Base-by-base conservation (phyloP, 2,797 vertebrate genomes). In the Dallia pectoralis region DNA sequence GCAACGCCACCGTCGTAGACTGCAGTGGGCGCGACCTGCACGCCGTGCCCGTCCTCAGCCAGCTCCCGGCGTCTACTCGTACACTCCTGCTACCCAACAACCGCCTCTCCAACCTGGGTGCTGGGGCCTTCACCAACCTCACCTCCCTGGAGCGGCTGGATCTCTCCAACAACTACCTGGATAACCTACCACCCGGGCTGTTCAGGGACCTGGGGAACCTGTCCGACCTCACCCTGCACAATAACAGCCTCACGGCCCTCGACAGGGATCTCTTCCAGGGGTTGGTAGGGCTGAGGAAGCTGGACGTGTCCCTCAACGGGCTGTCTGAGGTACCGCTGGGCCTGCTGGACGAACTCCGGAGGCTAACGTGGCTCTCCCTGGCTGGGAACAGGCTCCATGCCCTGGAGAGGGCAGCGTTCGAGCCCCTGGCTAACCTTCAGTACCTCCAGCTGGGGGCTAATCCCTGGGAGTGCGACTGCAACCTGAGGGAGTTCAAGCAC, bases 381-480 rank as follows among this genome's bases (percentile, higher is more conserved):
- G 93, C 96, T 4, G 95, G 96, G 51, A 99, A 99, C 73, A 92
- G 97, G 82, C 93, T 99, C 82, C 95, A 96, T 71, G 97, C 91
- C 74, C 92, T 99, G 86, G 96, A 99, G 85, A 94, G 98, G 87
- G 94, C 95, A 77, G 96, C 96, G 2, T 99, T 99, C 7, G 97
- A 99, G 85, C 97, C 98, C 0, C 91, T 99, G 0, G 92, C 90
- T 63, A 95, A 95, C 86, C 92, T 99, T 65, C 96, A 96, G 90
- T 94, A 94, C 22, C 93, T 99, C 81, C 95, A 97, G 85, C 91
- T 99, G 7, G 96, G 96, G 72, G 96, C 96, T 44, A 99, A 99
- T 84, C 98, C 97, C 66, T 99, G 98, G 98, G 97, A 98, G 81
- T 99, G 98, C 0, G 97, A 99, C 90, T 99, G 98, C 90, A 97